A percentile compares a stretch with the other conserved stretches of the same genome.
Evolutionary conservation across 2,113 vertebrate species (phyloP).

Genomic region (Clarias magur): DNA sequence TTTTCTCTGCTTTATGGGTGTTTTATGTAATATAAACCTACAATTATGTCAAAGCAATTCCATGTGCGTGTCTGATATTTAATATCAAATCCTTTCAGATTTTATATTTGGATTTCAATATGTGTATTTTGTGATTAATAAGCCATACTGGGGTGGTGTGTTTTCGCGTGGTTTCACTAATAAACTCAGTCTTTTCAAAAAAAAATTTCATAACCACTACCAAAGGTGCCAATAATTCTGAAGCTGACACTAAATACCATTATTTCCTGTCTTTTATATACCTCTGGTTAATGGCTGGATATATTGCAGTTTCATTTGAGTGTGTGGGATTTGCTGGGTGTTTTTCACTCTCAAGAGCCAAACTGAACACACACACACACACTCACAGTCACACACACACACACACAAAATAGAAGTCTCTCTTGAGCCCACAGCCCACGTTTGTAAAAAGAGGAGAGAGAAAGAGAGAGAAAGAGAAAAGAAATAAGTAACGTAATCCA

Average conservation of each 20-base stretch:
- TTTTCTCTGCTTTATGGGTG: not conserved
- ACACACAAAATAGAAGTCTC: not conserved
- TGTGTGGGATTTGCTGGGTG: not conserved
- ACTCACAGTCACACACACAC: conserved; percentile 14
- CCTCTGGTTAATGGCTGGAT: not conserved
- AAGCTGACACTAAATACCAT: not conserved
- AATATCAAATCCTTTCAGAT: not conserved
- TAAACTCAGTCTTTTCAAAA: too few species aligned
- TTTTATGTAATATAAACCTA: not conserved
- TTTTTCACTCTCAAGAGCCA: conserved; percentile 7
- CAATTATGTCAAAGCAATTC: not conserved
- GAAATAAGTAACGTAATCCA: conserved; percentile 72
- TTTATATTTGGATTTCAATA: not conserved
- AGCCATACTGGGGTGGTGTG: not conserved
- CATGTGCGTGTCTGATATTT: not conserved
- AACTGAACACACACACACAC: not conserved
- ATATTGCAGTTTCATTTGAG: not conserved
- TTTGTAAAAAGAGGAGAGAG: conserved; percentile 4
- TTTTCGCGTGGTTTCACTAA: not conserved
- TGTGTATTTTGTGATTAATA: not conserved
- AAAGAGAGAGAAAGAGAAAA: conserved; percentile 51
- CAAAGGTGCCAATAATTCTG: not conserved
- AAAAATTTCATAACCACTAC: not conserved
- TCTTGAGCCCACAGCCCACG: not conserved
- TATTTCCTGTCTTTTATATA: not conserved